Evolutionary conservation across 1,140 invertebrate species (phyloP), one percentile per base, ranked within the genome.

Genomic region (Drosophila serrata): DNA sequence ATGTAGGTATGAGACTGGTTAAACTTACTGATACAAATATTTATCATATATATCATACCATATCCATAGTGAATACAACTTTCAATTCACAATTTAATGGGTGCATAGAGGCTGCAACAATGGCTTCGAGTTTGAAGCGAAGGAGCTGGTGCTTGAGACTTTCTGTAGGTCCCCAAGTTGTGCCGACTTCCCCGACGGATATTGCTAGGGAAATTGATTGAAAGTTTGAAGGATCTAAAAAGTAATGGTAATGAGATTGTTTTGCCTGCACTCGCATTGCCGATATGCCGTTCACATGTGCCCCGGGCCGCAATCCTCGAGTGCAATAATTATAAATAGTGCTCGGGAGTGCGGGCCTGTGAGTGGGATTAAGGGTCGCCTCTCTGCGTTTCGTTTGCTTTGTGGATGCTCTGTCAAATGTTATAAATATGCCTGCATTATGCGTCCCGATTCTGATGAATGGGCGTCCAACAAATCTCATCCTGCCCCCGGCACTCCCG

Each of bases 171-270:
- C 62, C 62, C 70, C 58, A 37, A 53, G 73, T 62, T 17, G 59
- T 69, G 61, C 69, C 48, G 59, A 56, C 37, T 87, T 76, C 62
- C n/a, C 55, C 79, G 75, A 57, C 80, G 85, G 85, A 90, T 88
- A 85, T 90, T 88, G 84, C 69, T 51, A 45, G 69, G 85, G 84
- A 88, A 88, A 90, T 88, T 88, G 84, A 88, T 88, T 90, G 84
- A 90, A 88, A 90, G 81, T 81, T 84, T 90, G 68, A 75, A 75
- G 53, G 73, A 88, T 67, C 68, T 81, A 48, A 79, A 86, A 86
- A 73, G 74, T 90, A 81, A 90, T 90, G 77, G 69, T 88, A 88
- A 88, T 88, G 84, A 88, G 85, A 88, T 87, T 85, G 85, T 81
- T 81, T 68, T 82, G 70, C 61, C 22, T 63, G 37, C 31, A 42